Percentiles rank a stretch among this genome's conserved stretches.
Conservation (phyloP, 2,888 invertebrate genomes). For the Prenolepis imparis region DNA sequence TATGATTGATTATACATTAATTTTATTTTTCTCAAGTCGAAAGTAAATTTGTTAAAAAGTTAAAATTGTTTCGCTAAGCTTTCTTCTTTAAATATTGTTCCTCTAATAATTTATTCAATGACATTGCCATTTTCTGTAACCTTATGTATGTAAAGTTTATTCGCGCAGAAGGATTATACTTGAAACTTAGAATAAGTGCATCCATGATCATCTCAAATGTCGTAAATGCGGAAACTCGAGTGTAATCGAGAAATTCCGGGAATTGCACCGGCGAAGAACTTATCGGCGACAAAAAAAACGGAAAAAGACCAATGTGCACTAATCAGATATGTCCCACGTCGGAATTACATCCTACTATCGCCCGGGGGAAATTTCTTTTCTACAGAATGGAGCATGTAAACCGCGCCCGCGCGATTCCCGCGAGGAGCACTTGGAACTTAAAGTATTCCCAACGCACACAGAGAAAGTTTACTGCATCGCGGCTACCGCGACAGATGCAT, state of each 20-base stretch:
- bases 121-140: neutral
- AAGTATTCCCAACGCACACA: constrained; percentile 31
- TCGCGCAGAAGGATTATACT: constrained; percentile 5
- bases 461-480: constrained; percentile 47
- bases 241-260: constrained; percentile 45
- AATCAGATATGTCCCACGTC: constrained; percentile 37
- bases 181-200: constrained; percentile 24
- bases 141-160: constrained; percentile 1
- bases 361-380: constrained; percentile 48
- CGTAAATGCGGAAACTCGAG: constrained; percentile 41
- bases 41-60: too few species aligned
- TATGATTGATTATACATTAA: neutral
- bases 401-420: neutral
- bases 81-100: neutral
- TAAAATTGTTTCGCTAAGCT: neutral
- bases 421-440: constrained; percentile 43
- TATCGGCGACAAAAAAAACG: constrained; percentile 26
- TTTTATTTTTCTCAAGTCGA: neutral
- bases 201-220: constrained; percentile 20
- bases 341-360: constrained; percentile 36
- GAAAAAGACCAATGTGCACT: constrained; percentile 1
- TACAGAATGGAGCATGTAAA: constrained; percentile 25
- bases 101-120: constrained; percentile 12
- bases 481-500: constrained; percentile 47
- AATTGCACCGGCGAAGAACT: constrained; percentile 31